phyloP scores from a whole-genome alignment of 1,140 invertebrate species.

The Saccostrea echinata region DNA sequence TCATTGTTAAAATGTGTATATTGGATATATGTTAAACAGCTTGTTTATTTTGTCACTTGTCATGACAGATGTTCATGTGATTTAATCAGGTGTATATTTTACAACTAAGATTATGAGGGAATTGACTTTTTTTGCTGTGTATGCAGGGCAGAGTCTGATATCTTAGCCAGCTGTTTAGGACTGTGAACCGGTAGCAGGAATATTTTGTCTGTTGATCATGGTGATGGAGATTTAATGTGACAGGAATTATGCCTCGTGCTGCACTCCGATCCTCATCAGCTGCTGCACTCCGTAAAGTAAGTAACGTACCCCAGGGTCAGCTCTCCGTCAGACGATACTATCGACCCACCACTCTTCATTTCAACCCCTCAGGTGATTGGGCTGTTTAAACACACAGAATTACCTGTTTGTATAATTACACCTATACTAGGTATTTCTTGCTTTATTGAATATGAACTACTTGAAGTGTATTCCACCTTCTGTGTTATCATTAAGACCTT shows the following conservation, averaged over 20 bases:
- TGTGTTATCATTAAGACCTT: background rate
- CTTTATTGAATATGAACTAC: background rate
- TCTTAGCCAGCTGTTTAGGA: conserved; percentile 15
- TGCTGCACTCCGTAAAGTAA: conserved; percentile 20
- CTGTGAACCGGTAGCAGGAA: background rate
- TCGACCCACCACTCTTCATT: conserved; percentile 6
- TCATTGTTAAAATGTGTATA: background rate
- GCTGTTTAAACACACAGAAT: background rate
- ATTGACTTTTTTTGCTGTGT: background rate
- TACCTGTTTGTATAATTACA: background rate
- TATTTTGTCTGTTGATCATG: conserved; percentile 6
- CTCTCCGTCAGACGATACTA: background rate
- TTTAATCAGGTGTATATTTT: conserved; percentile 25
- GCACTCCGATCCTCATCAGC: conserved; percentile 16
- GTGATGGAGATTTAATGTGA: background rate
- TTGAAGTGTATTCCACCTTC: background rate
- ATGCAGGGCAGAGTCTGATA: background rate
- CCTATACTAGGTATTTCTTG: background rate
- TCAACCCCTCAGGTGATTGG: background rate
- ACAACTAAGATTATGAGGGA: background rate
- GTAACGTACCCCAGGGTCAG: background rate
- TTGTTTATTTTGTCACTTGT: background rate
- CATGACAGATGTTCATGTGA: background rate
- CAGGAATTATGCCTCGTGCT: conserved; percentile 22
- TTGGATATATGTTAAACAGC: background rate